phyloP scores from a whole-genome alignment of 2,113 vertebrate species.

The Hoplias malabaricus region DNA sequence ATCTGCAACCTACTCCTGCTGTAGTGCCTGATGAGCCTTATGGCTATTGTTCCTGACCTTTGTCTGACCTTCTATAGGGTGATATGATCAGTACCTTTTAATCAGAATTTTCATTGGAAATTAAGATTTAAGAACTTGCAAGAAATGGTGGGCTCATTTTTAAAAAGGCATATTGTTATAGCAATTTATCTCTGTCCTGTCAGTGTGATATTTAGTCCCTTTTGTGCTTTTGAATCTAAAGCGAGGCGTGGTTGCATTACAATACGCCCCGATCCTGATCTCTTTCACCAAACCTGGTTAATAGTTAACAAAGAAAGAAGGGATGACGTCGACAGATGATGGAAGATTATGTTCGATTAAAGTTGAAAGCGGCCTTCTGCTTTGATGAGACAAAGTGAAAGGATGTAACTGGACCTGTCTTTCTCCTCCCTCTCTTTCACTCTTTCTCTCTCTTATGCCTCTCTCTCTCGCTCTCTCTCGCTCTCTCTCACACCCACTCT shows the following conservation, averaged over 20 bases:
- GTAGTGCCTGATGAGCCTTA: not conserved
- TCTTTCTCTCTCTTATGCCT: not conserved
- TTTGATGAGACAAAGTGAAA: constrained; percentile 12
- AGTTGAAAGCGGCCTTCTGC: constrained; percentile 29
- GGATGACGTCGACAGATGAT: constrained; percentile 3
- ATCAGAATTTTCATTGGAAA: no score
- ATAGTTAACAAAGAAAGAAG: constrained; percentile 19
- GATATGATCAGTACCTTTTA: no score
- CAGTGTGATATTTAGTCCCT: no score
- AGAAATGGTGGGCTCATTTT: no score
- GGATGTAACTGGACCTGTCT: not conserved
- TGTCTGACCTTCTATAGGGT: not conserved
- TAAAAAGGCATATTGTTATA: no score
- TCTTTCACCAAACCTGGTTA: not conserved
- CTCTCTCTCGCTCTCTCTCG: not conserved
- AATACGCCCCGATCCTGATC: not conserved
- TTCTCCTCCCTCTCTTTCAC: not conserved
- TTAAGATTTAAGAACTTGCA: no score
- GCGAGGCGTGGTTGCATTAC: not conserved
- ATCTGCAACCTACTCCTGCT: not conserved
- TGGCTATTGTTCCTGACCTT: not conserved
- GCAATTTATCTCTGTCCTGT: no score
- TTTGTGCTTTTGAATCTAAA: not conserved
- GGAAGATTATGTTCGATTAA: constrained; percentile 30
- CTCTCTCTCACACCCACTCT: not conserved